phyloP scores from a whole-genome alignment of 37 sponge, comb jelly and placozoan species.

The Geodia barretti region DNA sequence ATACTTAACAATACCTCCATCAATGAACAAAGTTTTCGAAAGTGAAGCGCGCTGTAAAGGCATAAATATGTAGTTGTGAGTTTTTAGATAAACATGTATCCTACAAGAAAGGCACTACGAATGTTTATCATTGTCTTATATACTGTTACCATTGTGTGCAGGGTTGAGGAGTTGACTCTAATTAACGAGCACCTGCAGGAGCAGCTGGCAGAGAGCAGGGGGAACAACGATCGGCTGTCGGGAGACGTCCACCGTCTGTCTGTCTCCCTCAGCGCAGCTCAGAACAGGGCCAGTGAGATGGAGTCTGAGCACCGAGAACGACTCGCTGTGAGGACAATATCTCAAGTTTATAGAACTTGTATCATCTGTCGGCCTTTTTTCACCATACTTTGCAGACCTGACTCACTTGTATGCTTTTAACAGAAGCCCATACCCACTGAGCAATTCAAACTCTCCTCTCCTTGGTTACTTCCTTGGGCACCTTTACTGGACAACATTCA shows the following conservation, averaged over 20 bases:
- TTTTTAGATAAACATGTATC: background rate
- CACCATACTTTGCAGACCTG: too few relatives aligned
- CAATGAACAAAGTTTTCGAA: too few relatives aligned
- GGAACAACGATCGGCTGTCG: constrained; percentile 22
- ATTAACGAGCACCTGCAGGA: constrained; percentile 42
- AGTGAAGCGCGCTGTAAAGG: too few relatives aligned
- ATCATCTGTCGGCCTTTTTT: too few relatives aligned
- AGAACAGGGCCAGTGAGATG: constrained; percentile 20
- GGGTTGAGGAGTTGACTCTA: constrained; percentile 27
- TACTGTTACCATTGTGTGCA: too few relatives aligned
- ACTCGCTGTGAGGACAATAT: constrained; percentile 17
- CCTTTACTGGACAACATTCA: too few relatives aligned
- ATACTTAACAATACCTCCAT: too few relatives aligned
- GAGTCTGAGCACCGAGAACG: constrained; percentile 37
- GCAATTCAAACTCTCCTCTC: too few relatives aligned
- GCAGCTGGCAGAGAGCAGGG: constrained; percentile 51
- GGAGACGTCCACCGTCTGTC: constrained; percentile 54
- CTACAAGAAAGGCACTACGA: background rate
- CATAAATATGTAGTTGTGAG: background rate
- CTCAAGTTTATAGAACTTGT: too few relatives aligned
- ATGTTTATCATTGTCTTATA: background rate
- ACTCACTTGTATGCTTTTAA: too few relatives aligned
- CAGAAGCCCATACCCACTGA: too few relatives aligned
- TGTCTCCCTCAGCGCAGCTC: constrained; percentile 22
- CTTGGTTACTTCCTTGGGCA: too few relatives aligned